Conservation (phyloP, 92 coral and sea anemone genomes). For the Bergia sp. region DNA sequence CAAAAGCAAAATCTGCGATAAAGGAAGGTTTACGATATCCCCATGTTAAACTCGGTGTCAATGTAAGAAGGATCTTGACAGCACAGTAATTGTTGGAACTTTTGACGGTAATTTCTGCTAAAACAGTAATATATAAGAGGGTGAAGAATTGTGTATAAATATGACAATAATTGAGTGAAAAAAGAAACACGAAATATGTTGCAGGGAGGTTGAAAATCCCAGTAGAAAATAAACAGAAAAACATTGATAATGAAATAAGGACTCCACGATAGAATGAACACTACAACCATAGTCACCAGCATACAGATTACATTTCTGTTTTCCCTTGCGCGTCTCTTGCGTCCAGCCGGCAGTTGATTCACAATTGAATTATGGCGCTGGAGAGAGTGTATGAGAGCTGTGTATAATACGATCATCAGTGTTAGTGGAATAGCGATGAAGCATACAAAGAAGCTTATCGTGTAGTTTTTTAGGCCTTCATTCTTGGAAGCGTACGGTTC, state of each 20-base stretch:
- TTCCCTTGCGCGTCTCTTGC: conserved; percentile 14
- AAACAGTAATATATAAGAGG: conserved; percentile 27
- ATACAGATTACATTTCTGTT: conserved; percentile 35
- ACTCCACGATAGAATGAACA: conserved; percentile 23
- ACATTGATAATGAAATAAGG: neutral
- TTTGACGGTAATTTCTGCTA: conserved; percentile 12
- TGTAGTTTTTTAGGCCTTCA: conserved; percentile 10
- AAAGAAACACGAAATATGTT: neutral
- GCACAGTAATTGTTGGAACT: conserved; percentile 18
- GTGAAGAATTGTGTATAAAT: conserved; percentile 1
- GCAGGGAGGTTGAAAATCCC: conserved; percentile 19
- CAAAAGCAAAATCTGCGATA: no score
- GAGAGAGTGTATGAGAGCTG: conserved; percentile 12
- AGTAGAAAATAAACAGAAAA: conserved; percentile 8
- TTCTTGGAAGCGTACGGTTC: neutral
- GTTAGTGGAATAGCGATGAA: conserved; percentile 21
- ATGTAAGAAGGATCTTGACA: neutral
- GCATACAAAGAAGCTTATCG: conserved; percentile 8
- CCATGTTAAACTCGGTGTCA: neutral
- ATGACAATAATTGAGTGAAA: neutral
- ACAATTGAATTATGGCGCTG: conserved; percentile 9
- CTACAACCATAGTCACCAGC: conserved; percentile 12
- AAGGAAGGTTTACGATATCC: neutral
- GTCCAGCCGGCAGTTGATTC: conserved; percentile 18
- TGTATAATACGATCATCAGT: neutral